Base-by-base conservation (phyloP, 2,888 invertebrate genomes). In the Scotopteryx bipunctaria region DNA sequence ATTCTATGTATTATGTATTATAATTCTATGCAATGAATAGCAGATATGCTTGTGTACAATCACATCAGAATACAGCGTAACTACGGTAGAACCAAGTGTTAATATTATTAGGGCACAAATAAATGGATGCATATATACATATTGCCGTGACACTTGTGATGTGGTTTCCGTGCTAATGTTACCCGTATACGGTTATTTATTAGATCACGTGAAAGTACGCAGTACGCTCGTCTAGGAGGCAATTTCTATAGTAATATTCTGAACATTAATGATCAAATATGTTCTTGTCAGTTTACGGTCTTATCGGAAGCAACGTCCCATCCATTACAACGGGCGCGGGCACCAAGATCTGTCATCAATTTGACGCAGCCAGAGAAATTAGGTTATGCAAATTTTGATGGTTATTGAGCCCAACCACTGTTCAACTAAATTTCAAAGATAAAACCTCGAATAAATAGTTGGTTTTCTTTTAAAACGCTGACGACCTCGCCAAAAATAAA, bases 381-480 rank as follows among this genome's bases (percentile, higher is more conserved):
- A 82, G 78, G 77, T 78, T 83, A 83, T 83, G 83, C 72, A 83
- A 83, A 83, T 83, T n/a, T 77, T 69, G 71, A 76, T 71, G 76
- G 76, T 73, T 78, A 81, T 76, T 75, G 74, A 76, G 43, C 65
- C 61, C 66, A 61, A 63, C 64, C 69, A 67, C 68, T 70, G 74
- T 71, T n/a, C 71, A 68, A 71, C 72, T 75, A 71, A 78, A 73
- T 69, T 61, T 63, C 65, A 66, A 75, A 78, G 71, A 75, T 76
- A 71, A 76, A 64, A 55, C 59, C 58, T 64, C 61, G 63, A 63
- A 71, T 66, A 71, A 70, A 69, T 57, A 64, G 29, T 58, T 31
- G 59, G 59, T 11, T 44, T 35, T 31, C 6, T 63, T 50, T 44
- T 44, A 37, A 37, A 44, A 40, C 32, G 32, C 31, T 38, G 32